Evolutionary conservation across 2,113 vertebrate species (phyloP), one percentile per base, ranked within the genome.

Genomic region (Triplophysa tibetana): DNA sequence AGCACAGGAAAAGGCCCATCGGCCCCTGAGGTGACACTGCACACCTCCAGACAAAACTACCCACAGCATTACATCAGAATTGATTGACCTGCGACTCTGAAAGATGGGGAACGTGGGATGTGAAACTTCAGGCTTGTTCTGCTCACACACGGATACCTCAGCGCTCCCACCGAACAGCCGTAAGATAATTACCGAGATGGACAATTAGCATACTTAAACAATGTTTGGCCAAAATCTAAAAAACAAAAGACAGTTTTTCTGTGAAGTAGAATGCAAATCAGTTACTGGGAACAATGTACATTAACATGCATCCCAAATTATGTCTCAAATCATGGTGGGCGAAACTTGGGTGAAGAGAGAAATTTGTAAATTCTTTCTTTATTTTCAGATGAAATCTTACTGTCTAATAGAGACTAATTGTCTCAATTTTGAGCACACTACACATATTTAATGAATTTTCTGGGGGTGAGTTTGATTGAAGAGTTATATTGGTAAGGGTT

Each of bases 41-140:
- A 81, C 88, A 88, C 89, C 86, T 88, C 88, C 83, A 87, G 84
- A 87, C 90, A 90, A 89, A 87, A 89, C 89, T 86, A 82, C 80
- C 81, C 84, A 81, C 84, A 87, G 86, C 76, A 81, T 90, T 88
- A 89, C 89, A 90, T 91, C 88, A 90, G 87, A 88, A 90, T 87
- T 87, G 81, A 89, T 89, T 91, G 89, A 45, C 65, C 63, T 43
- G 48, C 56, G 74, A 73, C 78, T 23, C 41, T 48, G 33, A 9
- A 38, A 65, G 61, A 64, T 17, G 4, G 64, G 62, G 52, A 58
- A 58, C 23, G 63, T 60, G 79, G 63, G 70, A 60, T 81, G 50
- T 60, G 26, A 54, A 56, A 70, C 63, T 73, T 23, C 54, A 90
- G 87, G 89, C 84, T 76, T 88, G 85, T 41, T 73, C 83, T 54